A percentile compares a stretch with the other conserved stretches of the same genome.
Conservation (phyloP, 2,113 vertebrate species). For the Erpornis zantholeuca region DNA sequence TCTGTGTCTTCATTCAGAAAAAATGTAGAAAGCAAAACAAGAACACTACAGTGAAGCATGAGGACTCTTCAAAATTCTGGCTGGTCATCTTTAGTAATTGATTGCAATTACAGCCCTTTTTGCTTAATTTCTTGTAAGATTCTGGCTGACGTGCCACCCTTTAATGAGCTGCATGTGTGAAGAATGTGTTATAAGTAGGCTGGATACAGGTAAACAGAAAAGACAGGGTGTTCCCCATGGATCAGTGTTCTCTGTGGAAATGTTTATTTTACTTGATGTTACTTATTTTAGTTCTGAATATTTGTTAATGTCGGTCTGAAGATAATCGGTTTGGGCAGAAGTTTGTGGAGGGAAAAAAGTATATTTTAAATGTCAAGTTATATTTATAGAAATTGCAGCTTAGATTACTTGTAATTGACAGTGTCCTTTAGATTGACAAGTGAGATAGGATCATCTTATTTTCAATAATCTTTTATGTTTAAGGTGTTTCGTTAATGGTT, state of each 20-base stretch:
- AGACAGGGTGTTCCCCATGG: not conserved
- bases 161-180: not conserved
- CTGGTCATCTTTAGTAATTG: not conserved
- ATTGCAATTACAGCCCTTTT: not conserved
- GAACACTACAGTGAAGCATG: not conserved
- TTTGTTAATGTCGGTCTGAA: conserved; percentile 29
- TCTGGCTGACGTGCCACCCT: not conserved
- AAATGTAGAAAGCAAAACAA: not conserved
- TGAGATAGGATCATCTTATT: conserved; percentile 64
- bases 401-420: conserved; percentile 58
- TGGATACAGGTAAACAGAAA: not conserved
- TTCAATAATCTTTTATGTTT: conserved; percentile 70
- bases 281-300: not conserved
- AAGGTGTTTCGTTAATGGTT: conserved; percentile 58
- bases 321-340: conserved; percentile 62
- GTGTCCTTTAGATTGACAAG: conserved; percentile 69
- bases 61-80: not conserved
- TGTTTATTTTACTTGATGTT: conserved; percentile 3
- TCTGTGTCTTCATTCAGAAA: not conserved
- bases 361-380: conserved; percentile 57
- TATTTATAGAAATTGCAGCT: conserved; percentile 57
- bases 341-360: not conserved
- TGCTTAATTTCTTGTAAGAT: not conserved
- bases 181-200: not conserved
- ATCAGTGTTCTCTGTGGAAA: not conserved